These are phyloP conservation scores for Dolichoris vasculosae DNA, from an alignment of 1,140 invertebrate species.

Conservation along the genomic window DNA sequence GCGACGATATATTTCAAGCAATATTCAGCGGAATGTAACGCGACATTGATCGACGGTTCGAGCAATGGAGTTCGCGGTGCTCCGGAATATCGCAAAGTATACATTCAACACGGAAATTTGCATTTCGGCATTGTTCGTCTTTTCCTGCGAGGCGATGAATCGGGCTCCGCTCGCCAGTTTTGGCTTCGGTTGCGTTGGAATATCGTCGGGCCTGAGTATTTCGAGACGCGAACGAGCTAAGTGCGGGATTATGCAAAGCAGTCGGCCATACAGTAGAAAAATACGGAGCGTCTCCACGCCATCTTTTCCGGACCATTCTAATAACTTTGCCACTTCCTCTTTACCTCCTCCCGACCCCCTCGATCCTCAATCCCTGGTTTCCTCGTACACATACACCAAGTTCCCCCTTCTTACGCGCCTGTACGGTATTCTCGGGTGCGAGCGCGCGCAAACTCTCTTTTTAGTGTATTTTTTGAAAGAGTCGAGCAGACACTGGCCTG, in stretches of 20 bases:
- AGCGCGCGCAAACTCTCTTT: constrained; percentile 5
- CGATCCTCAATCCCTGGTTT: background rate
- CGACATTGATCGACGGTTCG: constrained; percentile 50
- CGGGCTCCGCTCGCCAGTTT: constrained; percentile 28
- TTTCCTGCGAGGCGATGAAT: constrained; percentile 47
- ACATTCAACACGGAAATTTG: constrained; percentile 43
- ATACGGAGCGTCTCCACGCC: constrained; percentile 76
- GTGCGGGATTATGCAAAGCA: constrained; percentile 76
- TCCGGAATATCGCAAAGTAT: constrained; percentile 23
- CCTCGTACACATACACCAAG: constrained; percentile 14
- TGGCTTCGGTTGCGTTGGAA: constrained; percentile 31
- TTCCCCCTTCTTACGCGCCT: background rate
- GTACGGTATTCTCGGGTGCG: background rate
- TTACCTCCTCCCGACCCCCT: constrained; percentile 56
- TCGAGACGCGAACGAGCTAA: constrained; percentile 67
- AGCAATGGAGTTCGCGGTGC: background rate
- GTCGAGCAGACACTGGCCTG: background rate
- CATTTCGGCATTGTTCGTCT: constrained; percentile 52
- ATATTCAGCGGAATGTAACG: constrained; percentile 42
- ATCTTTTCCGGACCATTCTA: constrained; percentile 76
- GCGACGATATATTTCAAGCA: constrained; percentile 50
- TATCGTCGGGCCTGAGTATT: constrained; percentile 54
- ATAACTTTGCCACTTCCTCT: constrained; percentile 72
- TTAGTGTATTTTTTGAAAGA: background rate
- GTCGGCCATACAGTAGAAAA: constrained; percentile 76